These are phyloP conservation scores for Ataeniobius toweri DNA, from an alignment of 2,797 vertebrate genomes.

Conservation along the genomic window DNA sequence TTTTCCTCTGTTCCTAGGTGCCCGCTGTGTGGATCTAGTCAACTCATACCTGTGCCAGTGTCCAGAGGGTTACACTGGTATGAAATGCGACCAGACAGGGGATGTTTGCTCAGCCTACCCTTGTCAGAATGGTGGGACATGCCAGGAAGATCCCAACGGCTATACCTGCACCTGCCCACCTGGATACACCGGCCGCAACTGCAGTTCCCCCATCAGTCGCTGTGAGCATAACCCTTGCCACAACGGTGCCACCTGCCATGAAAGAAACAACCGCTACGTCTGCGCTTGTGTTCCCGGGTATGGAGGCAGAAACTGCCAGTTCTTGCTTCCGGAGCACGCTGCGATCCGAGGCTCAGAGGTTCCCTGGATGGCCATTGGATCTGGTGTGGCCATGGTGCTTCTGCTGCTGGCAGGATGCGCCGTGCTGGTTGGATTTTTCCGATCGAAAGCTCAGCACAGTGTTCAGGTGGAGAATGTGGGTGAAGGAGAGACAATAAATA, in stretches of 20 bases:
- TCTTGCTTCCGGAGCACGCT: slow-evolving; percentile 88
- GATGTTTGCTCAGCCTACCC: slow-evolving; percentile 90
- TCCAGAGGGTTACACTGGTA: slow-evolving; percentile 90
- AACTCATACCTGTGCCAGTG: slow-evolving; percentile 94
- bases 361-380: slow-evolving; percentile 92
- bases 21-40: slow-evolving; percentile 90
- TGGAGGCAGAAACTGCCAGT: slow-evolving; percentile 94
- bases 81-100: slow-evolving; percentile 88
- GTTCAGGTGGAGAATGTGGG: slow-evolving; percentile 74
- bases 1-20: slow-evolving; percentile 80
- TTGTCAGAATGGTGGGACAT: slow-evolving; percentile 91
- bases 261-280: slow-evolving; percentile 90
- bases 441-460: slow-evolving; percentile 85
- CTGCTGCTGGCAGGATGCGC: slow-evolving; percentile 90
- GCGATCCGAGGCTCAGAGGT: slow-evolving; percentile 84
- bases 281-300: slow-evolving; percentile 91
- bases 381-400: slow-evolving; percentile 89
- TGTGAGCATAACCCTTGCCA: slow-evolving; percentile 95
- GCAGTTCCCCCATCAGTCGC: slow-evolving; percentile 89
- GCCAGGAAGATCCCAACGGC: slow-evolving; percentile 86
- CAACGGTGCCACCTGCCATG: slow-evolving; percentile 95
- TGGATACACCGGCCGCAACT: slow-evolving; percentile 92
- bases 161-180: slow-evolving; percentile 92
- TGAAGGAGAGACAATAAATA: slow-evolving; percentile 94
- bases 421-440: slow-evolving; percentile 86